A percentile compares a stretch with the other conserved stretches of the same genome.
These are phyloP conservation scores for Ophiothrix spiculata DNA, from an alignment of 35 echinoderm and acorn worm species.

Conservation along the genomic window DNA sequence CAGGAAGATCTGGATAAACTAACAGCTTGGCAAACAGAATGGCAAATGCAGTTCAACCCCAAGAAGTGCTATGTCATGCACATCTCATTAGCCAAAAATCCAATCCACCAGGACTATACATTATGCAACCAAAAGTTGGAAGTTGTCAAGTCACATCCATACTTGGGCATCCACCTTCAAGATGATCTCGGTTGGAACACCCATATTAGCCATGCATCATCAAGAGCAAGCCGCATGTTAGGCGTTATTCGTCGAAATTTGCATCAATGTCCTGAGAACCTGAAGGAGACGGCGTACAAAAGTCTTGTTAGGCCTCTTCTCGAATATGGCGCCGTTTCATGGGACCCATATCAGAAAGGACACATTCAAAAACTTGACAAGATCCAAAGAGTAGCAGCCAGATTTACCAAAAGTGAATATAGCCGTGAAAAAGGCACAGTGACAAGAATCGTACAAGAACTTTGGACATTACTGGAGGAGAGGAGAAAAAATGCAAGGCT, in stretches of 20 bases:
- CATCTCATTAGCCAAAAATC: neutral
- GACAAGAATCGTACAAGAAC: neutral
- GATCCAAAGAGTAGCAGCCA: neutral
- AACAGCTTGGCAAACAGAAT: constrained; percentile 15
- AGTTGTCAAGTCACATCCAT: constrained; percentile 22
- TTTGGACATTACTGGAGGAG: constrained; percentile 6
- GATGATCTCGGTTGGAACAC: constrained; percentile 13
- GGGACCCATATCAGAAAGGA: neutral
- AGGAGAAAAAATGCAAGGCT: neutral
- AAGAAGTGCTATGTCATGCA: constrained; percentile 34
- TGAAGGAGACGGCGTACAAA: constrained; percentile 1
- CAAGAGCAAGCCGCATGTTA: constrained; percentile 24
- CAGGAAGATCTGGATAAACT: constrained; percentile 20
- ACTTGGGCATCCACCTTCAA: constrained; percentile 15
- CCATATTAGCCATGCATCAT: constrained; percentile 22
- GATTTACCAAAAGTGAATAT: neutral
- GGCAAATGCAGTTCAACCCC: constrained; percentile 44
- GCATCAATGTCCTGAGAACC: constrained; percentile 20
- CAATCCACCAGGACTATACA: neutral
- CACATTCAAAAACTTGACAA: neutral
- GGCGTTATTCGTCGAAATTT: constrained; percentile 19
- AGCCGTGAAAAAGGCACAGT: constrained; percentile 10
- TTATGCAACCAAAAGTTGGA: constrained; percentile 14
- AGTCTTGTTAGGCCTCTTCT: constrained; percentile 21
- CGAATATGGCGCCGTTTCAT: neutral